Evolutionary conservation across 53 echinoderm and acorn worm species (phyloP), one percentile per base, ranked within the genome.

Genomic region (Patiria pectinifera): DNA sequence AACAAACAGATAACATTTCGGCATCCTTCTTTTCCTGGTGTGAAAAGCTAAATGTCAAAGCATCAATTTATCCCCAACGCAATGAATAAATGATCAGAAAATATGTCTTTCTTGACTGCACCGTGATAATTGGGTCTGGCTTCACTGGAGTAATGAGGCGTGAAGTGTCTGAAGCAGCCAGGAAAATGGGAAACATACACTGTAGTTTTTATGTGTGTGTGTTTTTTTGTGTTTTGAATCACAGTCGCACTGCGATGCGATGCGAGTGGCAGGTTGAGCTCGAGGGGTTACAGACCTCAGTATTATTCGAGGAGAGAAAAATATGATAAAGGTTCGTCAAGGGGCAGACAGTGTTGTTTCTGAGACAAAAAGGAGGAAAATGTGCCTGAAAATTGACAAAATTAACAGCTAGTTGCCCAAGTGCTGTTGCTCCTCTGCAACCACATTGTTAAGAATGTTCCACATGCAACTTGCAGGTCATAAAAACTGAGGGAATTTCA

Each of bases 71-170:
- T 63, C 63, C 80, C 81, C 69, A 69, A 69, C 23, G 87, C 90
- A 80, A 90, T 90, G 80, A 90, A 90, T 90, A 90, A 90, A 90
- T 90, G 80, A 90, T 90, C 25, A 77, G 80, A 79, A 47, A 22
- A 80, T 62, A 48, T 81, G 48, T 79, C 80, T 90, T 66, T 79
- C 62, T 53, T 62, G 72, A 72, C 71, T 48, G 74, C 80, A 23
- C 80, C 3, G 81, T 77, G 66, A 90, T 90, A 90, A 90, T 90
- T 90, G 90, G 90, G 80, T 90, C 81, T 80, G 69, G 90, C 80
- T 90, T 80, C 81, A 48, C 80, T 19, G 61, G 62, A 3, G 60
- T 90, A 90, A 90, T 90, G 90, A 90, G 90, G 62, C 90, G 48
- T 48, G 14, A 80, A 90, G 90, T 80, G 63, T 81, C 90, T 69